phyloP scores from a whole-genome alignment of 2,113 vertebrate species.

The Rhegmatorhina hoffmannsi region DNA sequence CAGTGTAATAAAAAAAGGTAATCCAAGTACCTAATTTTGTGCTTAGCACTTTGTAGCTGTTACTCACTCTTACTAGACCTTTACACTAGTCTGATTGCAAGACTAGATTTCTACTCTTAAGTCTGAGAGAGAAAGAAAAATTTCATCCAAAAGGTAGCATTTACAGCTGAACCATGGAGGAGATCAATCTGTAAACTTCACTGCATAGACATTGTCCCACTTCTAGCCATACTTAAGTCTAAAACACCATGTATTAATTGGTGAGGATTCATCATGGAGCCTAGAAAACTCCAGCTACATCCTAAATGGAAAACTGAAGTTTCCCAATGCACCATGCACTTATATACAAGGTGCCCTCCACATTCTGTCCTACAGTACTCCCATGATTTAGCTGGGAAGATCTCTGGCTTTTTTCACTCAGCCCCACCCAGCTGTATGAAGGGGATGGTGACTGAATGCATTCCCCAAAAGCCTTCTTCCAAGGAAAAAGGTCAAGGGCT shows the following conservation, averaged over 20 bases:
- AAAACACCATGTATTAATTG: neutral
- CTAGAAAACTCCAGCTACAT: neutral
- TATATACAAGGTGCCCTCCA: neutral
- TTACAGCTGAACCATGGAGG: neutral
- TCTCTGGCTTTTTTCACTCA: neutral
- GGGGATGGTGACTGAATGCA: neutral
- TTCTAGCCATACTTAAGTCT: neutral
- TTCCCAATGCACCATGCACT: neutral
- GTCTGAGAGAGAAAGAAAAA: neutral
- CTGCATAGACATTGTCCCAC: neutral
- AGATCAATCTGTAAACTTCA: neutral
- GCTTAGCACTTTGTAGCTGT: neutral
- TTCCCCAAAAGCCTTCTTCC: neutral
- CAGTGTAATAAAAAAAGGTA: slow-evolving; percentile 12
- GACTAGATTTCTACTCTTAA: neutral
- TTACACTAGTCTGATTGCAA: neutral
- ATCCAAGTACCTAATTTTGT: neutral
- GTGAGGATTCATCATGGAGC: neutral
- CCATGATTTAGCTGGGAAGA: accelerated
- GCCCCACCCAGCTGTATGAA: neutral
- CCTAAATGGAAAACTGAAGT: neutral
- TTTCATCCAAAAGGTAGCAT: neutral
- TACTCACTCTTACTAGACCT: neutral
- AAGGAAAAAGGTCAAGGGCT: neutral
- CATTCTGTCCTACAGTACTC: neutral